phyloP scores from a whole-genome alignment of 2,888 invertebrate genomes.

The Megamerina dolium region DNA sequence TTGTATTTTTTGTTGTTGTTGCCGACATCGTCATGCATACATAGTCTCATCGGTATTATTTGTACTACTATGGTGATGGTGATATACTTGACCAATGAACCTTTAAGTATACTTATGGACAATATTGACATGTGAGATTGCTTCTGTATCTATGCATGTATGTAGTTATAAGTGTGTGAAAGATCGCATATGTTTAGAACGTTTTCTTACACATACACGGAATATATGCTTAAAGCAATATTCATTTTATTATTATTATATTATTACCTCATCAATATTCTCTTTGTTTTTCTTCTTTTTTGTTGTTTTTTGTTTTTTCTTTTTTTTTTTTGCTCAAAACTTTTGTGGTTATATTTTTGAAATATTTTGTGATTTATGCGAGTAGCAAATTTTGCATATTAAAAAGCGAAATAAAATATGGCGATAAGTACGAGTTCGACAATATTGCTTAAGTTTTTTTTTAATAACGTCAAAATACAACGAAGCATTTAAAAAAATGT shows the following conservation, averaged over 20 bases:
- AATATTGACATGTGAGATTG: not conserved
- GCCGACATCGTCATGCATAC: too few species aligned
- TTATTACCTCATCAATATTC: not conserved
- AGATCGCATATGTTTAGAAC: too few species aligned
- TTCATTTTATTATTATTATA: not conserved
- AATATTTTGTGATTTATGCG: not conserved
- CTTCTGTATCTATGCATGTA: not conserved
- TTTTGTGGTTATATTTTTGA: not conserved
- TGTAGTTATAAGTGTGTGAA: too few species aligned
- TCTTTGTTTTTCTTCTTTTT: not conserved
- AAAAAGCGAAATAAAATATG: too few species aligned
- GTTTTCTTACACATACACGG: not conserved
- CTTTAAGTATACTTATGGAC: slow-evolving; percentile 2
- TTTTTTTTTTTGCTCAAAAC: too few species aligned
- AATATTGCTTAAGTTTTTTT: too few species aligned
- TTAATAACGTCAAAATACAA: too few species aligned
- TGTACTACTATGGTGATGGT: slow-evolving; percentile 4
- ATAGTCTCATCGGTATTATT: too few species aligned
- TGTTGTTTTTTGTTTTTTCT: too few species aligned
- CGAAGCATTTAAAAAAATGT: too few species aligned
- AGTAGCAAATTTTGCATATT: not conserved
- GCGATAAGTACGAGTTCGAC: too few species aligned
- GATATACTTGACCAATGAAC: slow-evolving; percentile 16
- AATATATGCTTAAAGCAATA: not conserved
- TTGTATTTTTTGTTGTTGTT: too few species aligned